phyloP scores from a whole-genome alignment of 92 coral and sea anemone species.

The Actinostola sp. region DNA sequence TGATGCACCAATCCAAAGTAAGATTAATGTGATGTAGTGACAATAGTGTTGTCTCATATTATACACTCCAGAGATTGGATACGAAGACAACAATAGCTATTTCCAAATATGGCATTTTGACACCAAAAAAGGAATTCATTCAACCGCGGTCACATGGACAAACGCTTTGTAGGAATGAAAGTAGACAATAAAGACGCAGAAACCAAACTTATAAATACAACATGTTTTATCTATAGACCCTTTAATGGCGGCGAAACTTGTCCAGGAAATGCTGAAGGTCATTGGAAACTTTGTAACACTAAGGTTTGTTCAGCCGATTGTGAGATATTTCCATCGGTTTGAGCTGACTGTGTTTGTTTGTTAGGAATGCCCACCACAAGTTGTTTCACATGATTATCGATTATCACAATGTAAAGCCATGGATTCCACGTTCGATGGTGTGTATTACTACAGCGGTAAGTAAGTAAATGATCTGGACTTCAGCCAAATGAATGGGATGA shows the following conservation, averaged over 20 bases:
- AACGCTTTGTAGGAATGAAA: no score
- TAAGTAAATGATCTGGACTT: no score
- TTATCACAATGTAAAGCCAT: constrained; percentile 63
- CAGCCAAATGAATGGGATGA: neutral
- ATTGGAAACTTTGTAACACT: constrained; percentile 77
- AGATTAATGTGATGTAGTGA: no score
- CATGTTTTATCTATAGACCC: constrained; percentile 50
- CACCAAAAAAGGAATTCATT: no score
- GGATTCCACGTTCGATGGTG: constrained; percentile 16
- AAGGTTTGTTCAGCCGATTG: constrained; percentile 45
- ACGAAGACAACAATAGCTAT: no score
- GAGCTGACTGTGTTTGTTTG: neutral
- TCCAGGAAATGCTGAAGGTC: constrained; percentile 63
- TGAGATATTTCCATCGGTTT: neutral
- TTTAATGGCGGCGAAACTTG: constrained; percentile 73
- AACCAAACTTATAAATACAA: no score
- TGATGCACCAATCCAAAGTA: constrained; percentile 90
- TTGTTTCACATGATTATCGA: constrained; percentile 55
- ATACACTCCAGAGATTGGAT: no score
- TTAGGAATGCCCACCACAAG: constrained; percentile 69
- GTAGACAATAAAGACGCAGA: no score
- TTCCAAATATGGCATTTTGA: no score
- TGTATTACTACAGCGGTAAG: neutral
- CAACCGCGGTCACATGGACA: no score
- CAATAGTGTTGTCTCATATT: no score